Conservation (phyloP, 1,140 invertebrate genomes). For the Lasioglossum albipes region DNA sequence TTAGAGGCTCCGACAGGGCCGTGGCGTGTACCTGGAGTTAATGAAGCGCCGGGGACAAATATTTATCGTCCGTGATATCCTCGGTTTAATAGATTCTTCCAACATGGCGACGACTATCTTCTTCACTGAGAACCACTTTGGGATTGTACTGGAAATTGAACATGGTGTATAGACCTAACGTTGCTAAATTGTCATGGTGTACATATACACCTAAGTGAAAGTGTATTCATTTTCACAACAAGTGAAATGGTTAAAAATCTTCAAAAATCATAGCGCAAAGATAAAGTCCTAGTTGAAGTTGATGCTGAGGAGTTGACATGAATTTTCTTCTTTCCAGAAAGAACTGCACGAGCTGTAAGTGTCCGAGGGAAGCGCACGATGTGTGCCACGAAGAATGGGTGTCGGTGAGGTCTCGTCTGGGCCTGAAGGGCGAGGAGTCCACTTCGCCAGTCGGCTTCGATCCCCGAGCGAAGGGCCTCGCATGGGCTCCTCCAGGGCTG, state of each 20-base stretch:
- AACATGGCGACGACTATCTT: neutral
- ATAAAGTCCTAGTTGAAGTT: too few relatives aligned
- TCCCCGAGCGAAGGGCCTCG: constrained; percentile 84
- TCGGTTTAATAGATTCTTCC: constrained; percentile 31
- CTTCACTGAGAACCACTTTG: too few relatives aligned
- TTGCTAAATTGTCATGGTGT: too few relatives aligned
- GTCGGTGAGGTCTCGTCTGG: constrained; percentile 89
- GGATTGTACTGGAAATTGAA: too few relatives aligned
- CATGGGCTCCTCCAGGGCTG: constrained; percentile 91
- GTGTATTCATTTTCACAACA: too few relatives aligned
- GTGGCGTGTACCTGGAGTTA: constrained; percentile 37
- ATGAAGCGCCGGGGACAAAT: constrained; percentile 57
- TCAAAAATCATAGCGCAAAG: too few relatives aligned
- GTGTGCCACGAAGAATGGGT: constrained; percentile 94
- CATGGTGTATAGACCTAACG: too few relatives aligned
- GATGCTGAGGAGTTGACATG: too few relatives aligned
- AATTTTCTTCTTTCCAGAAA: constrained; percentile 82
- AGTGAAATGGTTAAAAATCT: too few relatives aligned
- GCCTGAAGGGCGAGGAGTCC: constrained; percentile 83
- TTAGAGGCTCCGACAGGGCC: constrained; percentile 32
- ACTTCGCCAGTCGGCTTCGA: constrained; percentile 76
- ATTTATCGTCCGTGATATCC: constrained; percentile 52
- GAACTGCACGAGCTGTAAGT: constrained; percentile 93
- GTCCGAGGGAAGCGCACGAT: constrained; percentile 90
- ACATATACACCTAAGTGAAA: too few relatives aligned